Evolutionary conservation across 2,797 vertebrate species (phyloP), one percentile per base, ranked within the genome.

Genomic region (Erethizon dorsatum): DNA sequence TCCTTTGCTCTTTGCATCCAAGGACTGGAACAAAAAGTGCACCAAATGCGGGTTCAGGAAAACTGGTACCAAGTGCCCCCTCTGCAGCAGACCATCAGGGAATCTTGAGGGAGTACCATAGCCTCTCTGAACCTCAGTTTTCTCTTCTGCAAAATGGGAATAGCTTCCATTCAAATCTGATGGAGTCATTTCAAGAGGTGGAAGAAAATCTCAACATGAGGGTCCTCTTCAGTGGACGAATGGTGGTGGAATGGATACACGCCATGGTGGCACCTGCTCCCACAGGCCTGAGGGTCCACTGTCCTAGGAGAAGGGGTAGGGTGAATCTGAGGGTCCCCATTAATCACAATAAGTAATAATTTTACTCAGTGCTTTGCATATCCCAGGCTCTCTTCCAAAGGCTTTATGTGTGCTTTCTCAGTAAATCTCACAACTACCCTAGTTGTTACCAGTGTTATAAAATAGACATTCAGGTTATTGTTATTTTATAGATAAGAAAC

Each of bases 401-500:
- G 33, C 63, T 65, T 84, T 59, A 17, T 0, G 4, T 10, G 13
- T 13, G 2, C 69, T 45, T n/a, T 12, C 37, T 47, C 1, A 15
- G 50, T 63, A 31, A 83, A 59, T 69, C 31, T 54, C 83, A 77
- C 37, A 2, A 37, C 20, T 3, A 14, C 87, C n/a, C 80, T 11
- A 11, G 41, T 31, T 69, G 65, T 75, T 31, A 24, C 4, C 3
- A 11, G 45, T 6, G 28, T 88, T 37, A 6, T 12, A 63, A 56
- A 22, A 56, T 14, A 54, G 24, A 17, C 18, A 9, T 31, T 26
- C 9, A 41, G 18, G 37, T 37, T 28, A 54, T 45, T 41, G 33
- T 22, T 63, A 24, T 56, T 80, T 71, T 77, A 88, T 5, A 83
- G 13, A 67, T 96, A 67, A 79, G 85, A 84, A 85, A 88, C 86